Base-by-base conservation (phyloP, 1,140 invertebrate genomes). In the Cyclargus thomasi region DNA sequence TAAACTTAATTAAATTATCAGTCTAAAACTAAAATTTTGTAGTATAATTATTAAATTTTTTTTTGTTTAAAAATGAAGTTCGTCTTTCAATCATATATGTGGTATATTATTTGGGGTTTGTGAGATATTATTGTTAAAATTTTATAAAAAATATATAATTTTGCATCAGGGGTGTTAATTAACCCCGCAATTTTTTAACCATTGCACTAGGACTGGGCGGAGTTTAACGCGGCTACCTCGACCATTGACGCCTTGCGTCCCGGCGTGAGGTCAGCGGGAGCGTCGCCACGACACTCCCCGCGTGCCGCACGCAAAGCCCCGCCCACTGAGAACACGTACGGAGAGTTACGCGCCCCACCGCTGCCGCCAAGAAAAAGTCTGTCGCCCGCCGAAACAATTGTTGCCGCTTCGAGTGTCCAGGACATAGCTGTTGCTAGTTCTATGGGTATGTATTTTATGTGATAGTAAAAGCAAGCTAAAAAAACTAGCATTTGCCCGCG, bases 151-250 rank as follows among this genome's bases (percentile, higher is more conserved):
- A n/a, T n/a, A n/a, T n/a, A n/a, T n/a, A n/a, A n/a, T n/a, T n/a
- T n/a, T n/a, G n/a, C 53, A 14, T 57, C 16, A 57, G 18, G 16
- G 53, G 53, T 6, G 53, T 6, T 14, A 57, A 7, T 57, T 57
- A 57, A 17, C 18, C n/a, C 18, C 16, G 6, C 21, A 59, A 59
- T 62, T 11, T 18, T 18, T 1, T 35, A 35, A 47, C 3, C 11
- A 8, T 11, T 8, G 14, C 14, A 64, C 8, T 79, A 93, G 92
- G 92, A 93, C 65, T 92, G 89, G 82, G 87, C 90, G 18, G 92
- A 93, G 73, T 93, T 93, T 83, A 93, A 93, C 78, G 92, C 92
- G 53, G 92, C 92, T 6, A 92, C 92, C n/a, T 92, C 91, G 10
- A 92, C 92, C 18, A 91, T 93, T 66, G 92, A 92, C 70, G 91